Evolutionary conservation across 2,888 invertebrate species (phyloP), one percentile per base, ranked within the genome.

Genomic region (Spodoptera exigua): DNA sequence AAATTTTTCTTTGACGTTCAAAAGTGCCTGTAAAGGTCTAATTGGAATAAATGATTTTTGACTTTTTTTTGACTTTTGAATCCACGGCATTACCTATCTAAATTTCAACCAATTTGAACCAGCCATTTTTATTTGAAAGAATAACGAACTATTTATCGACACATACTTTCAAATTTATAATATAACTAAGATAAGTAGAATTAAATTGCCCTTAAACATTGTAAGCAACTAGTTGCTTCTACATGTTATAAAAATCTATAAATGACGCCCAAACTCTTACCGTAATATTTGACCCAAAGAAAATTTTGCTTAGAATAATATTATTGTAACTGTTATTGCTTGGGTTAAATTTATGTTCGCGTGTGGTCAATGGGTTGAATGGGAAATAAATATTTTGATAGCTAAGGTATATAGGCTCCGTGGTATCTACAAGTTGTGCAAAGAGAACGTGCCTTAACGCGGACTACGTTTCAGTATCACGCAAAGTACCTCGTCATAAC

Each of bases 401-500:
- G 45, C 37, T 36, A 53, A 2, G 11, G 18, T 4, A 40, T 35
- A n/a, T 35, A 9, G 39, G n/a, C 9, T 49, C 4, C 13, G 32
- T 37, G 32, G 66, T 40, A 49, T 13, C 27, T 55, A 47, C 41
- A 55, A 46, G 48, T 34, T 54, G 51, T 45, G 54, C 21, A 51
- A 47, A 64, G 70, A 39, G 56, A 68, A 60, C 55, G 45, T 43
- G 60, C 47, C 52, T 54, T 53, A 43, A 48, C 47, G 48, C 43
- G 36, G 49, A 44, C 44, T 59, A 53, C 43, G 65, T 69, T 64
- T 52, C 58, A 70, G 66, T 66, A 79, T 79, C 82, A 85, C 74
- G 84, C 79, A 46, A 84, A 76, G 78, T 73, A 80, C 73, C 74
- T 82, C 70, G 81, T 83, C 81, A 80, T 83, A 81, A 77, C 76